These are phyloP conservation scores for Oxystoma pomonae DNA, from an alignment of 2,888 invertebrate genomes.

Conservation along the genomic window DNA sequence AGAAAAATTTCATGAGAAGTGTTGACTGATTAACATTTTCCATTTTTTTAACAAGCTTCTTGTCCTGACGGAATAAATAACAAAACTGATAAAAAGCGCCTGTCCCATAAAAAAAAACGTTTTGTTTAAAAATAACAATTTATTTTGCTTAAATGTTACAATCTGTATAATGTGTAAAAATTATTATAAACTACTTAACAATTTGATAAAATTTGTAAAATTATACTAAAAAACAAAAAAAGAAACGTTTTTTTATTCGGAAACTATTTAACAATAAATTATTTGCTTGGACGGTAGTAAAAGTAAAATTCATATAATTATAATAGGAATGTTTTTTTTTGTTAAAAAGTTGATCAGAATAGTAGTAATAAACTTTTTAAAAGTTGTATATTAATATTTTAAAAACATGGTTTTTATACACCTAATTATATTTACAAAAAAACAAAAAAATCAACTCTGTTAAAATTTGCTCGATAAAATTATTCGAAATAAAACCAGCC, in stretches of 20 bases:
- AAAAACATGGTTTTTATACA: no score
- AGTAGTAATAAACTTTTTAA: neutral
- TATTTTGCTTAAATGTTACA: neutral
- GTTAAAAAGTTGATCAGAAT: no score
- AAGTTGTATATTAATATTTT: neutral
- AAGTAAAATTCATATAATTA: conserved; percentile 37
- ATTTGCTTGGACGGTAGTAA: neutral
- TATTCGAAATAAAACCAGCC: neutral
- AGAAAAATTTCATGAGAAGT: no score
- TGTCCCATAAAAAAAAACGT: no score
- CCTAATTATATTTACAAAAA: neutral
- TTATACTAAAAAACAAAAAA: neutral
- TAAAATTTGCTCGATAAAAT: neutral
- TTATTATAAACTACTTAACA: neutral
- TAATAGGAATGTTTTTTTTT: conserved; percentile 34
- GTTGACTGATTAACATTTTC: no score
- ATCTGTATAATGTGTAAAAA: neutral
- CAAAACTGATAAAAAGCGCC: conserved; percentile 28
- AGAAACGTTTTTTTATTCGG: neutral
- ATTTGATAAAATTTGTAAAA: neutral
- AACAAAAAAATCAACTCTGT: neutral
- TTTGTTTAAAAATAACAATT: neutral
- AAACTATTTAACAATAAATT: no score
- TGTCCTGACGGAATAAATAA: neutral
- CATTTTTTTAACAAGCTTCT: no score